Evolutionary conservation across 2,888 invertebrate species (phyloP), one percentile per base, ranked within the genome.

Genomic region (Scaptomyza tumidula): DNA sequence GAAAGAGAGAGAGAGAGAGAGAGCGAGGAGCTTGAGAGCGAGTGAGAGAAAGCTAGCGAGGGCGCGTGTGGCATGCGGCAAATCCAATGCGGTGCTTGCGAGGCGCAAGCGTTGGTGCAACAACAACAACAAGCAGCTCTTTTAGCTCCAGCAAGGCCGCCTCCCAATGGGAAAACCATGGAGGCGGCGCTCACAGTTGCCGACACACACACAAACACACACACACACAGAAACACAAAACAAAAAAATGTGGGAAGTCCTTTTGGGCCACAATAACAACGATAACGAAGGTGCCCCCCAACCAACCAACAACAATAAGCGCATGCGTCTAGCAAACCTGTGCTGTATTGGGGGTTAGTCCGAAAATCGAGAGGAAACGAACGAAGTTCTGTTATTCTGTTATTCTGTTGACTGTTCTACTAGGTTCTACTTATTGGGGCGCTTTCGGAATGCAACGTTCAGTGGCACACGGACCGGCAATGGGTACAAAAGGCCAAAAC

Each of bases 231-330:
- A 27, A 29, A 24, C 16, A 45, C 13, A 27, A 9, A 11, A 46
- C 11, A 61, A 33, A 50, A 31, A 64, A 74, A 86, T 79, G 83
- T 79, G 90, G 90, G 86, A 85, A 82, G 90, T 90, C 86, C 90
- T 83, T 63, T 83, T 63, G 61, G 62, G 61, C 62, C 37, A 14
- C 37, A 14, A 14, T 43, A 52, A 60, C 19, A 39, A 43, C 50
- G n/a, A 53, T 53, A 6, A 16, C 37, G 37, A 37, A 37, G n/a
- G 37, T 6, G 29, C 41, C 49, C 31, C 31, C 14, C 45, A n/a
- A n/a, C n/a, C n/a, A n/a, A 3, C 13, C 48, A 10, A 5, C 16
- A 14, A 9, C 9, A 35, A 9, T 6, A 35, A 33, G 46, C 81
- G 80, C 80, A 76, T 69, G 82, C 84, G 81, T 29, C 64, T 27